Evolutionary conservation across 1,140 invertebrate species (phyloP).

Genomic region (Meloidogyne chitwoodi): DNA sequence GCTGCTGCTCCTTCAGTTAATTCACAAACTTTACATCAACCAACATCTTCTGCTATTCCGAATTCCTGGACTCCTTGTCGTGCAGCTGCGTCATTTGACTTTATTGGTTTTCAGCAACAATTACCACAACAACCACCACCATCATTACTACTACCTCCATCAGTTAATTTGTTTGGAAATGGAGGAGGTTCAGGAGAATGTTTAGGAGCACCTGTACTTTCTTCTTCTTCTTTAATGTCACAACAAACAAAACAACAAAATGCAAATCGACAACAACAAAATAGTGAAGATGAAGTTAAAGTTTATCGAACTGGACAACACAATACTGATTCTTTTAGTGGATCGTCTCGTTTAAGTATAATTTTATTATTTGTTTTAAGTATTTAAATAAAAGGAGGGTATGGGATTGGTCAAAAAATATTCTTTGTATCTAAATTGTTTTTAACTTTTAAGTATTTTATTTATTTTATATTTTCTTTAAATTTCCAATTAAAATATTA

Average conservation of each 20-base stretch:
- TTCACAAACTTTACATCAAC: neutral
- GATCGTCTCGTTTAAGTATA: constrained; percentile 8
- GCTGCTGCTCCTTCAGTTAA: neutral
- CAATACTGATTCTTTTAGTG: constrained; percentile 19
- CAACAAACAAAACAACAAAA: neutral
- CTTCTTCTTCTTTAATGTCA: neutral
- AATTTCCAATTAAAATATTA: neutral
- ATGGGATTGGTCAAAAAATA: too few relatives aligned
- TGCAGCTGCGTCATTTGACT: neutral
- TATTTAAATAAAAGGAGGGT: too few relatives aligned
- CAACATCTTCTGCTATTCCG: neutral
- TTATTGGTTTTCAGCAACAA: neutral
- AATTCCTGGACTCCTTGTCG: neutral
- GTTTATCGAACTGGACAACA: neutral
- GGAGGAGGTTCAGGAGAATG: neutral
- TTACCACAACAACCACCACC: neutral
- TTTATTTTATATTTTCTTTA: too few relatives aligned
- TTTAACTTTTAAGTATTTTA: too few relatives aligned
- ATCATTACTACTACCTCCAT: neutral
- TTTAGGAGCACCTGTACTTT: neutral
- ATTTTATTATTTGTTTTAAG: neutral
- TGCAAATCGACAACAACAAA: neutral
- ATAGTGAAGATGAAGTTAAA: constrained; percentile 8
- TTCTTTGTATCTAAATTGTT: too few relatives aligned
- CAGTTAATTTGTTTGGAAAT: neutral